Base-by-base conservation (phyloP, 2,113 vertebrate genomes). In the Leptocoma aspasia region DNA sequence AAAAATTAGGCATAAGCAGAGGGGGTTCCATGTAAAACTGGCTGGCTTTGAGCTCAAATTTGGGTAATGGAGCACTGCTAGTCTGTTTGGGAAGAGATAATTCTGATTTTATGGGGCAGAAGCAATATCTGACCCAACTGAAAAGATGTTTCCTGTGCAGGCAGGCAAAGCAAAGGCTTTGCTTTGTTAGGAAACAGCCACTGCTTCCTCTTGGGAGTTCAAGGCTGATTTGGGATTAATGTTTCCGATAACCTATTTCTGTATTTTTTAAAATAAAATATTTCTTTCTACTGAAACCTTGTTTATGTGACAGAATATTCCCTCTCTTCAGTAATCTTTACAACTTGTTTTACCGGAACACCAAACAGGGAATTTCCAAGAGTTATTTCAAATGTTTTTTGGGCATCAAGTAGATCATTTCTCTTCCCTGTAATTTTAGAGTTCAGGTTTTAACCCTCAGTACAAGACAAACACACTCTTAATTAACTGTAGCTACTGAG, bases 341-440 rank as follows among this genome's bases (percentile, higher is more conserved):
- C 56, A 84, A 76, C 70, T 94, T 65, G 72, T 78, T 96, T 82
- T 84, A 90, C 60, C 86, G 44, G 94, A 95, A 95, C 77, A 82
- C 37, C 84, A 89, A 78, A 79, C 13, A 3, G 86, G 90, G 88
- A 90, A 81, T 94, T 96, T 94, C 94, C 92, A 94, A 59, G 71
- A 47, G 61, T 63, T 19, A 45, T 35, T 94, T 85, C 35, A 86
- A 96, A 80, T 50, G 28, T 31, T 91, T 91, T 90, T 72, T 80
- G 69, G 82, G 78, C 47, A 76, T 22, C 35, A 59, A 50, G 47
- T 4, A 27, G 54, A 84, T 20, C 8, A 64, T 47, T 86, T 52
- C 31, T 83, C 73, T 26, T 16, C 80, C 54, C 47, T 91, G 53
- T 87, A 69, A 94, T 91, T 95, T 93, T 19, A 64, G 57, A 49